Base-by-base conservation (phyloP, 2,797 vertebrate genomes). In the Sebastes cheni region DNA sequence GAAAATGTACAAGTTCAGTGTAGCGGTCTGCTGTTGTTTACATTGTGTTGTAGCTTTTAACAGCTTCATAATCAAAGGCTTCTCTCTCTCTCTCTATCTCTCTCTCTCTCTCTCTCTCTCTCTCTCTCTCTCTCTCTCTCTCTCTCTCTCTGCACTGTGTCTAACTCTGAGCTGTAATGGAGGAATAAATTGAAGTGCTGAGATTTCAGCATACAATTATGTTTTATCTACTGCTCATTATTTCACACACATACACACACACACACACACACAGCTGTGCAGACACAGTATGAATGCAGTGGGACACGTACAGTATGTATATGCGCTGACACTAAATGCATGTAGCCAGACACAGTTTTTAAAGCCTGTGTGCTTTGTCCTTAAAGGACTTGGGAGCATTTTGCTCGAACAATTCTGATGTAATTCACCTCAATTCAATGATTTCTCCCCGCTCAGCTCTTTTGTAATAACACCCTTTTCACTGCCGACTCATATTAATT, bases 171-270 rank as follows among this genome's bases (percentile, higher is more conserved):
- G 92, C 85, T 75, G 56, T 83, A 85, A 90, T 84, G 81, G 77
- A 89, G 82, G 87, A 91, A 91, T 91, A 92, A 80, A 88, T 91
- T 88, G 85, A 92, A 92, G 88, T 79, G 69, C 74, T 67, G 77
- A 82, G 81, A 86, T 90, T 90, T 86, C 71, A 22, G 88, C 79
- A 67, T 86, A 86, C 85, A 86, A 88, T 92, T 88, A 88, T 86
- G 84, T 91, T 93, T 88, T 82, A 90, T 91, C 89, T 88, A 62
- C 54, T 42, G 79, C 92, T 93, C 91, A 92, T 94, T 94, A 92
- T 89, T 89, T 89, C 73, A 78, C 70, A 73, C 25, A 72, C 52
- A 70, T 52, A 71, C 11, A 70, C 62, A 69, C 72, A 74, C 59
- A 75, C 58, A 52, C 68, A 71, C 42, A 74, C 39, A 72, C 58